A percentile compares a stretch with the other conserved stretches of the same genome.
phyloP scores from a whole-genome alignment of 2,888 invertebrate genomes.

The Cerceris ruficornis region DNA sequence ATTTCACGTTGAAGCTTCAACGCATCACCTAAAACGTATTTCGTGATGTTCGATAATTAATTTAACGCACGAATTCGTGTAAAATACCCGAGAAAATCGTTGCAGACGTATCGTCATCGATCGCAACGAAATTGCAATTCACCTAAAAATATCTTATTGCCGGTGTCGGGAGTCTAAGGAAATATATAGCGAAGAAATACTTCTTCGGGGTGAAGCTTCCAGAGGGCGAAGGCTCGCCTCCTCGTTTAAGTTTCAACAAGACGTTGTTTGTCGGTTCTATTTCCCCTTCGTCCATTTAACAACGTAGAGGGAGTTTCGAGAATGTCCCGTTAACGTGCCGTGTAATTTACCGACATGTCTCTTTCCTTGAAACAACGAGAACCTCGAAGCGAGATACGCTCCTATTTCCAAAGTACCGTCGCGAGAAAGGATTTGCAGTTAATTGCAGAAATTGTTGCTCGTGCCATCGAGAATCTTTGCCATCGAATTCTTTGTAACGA shows the following conservation, averaged over 20 bases:
- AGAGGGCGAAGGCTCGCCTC: not conserved
- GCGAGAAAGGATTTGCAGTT: not conserved
- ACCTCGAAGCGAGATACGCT: slow-evolving; percentile 16
- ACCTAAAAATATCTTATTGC: not conserved
- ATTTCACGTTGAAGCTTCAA: no score
- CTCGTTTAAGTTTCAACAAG: slow-evolving; percentile 16
- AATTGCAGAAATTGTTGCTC: not conserved
- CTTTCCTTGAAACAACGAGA: slow-evolving; percentile 20
- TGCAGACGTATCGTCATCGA: no score
- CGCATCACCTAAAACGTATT: no score
- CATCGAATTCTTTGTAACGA: no score
- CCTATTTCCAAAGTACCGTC: not conserved
- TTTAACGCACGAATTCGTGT: no score
- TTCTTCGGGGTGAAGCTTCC: not conserved
- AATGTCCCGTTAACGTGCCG: slow-evolving; percentile 20
- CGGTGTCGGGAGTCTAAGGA: not conserved
- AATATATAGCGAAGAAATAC: not conserved
- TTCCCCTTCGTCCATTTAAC: slow-evolving; percentile 13
- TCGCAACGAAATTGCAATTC: not conserved
- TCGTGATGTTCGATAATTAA: no score
- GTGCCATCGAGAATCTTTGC: not conserved
- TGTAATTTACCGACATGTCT: slow-evolving; percentile 27
- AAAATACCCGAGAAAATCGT: no score
- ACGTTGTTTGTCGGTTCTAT: slow-evolving; percentile 7
- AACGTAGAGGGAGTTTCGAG: slow-evolving; percentile 21